Conservation (phyloP, 1,140 invertebrate species). For the Mizuhopecten yessoensis region DNA sequence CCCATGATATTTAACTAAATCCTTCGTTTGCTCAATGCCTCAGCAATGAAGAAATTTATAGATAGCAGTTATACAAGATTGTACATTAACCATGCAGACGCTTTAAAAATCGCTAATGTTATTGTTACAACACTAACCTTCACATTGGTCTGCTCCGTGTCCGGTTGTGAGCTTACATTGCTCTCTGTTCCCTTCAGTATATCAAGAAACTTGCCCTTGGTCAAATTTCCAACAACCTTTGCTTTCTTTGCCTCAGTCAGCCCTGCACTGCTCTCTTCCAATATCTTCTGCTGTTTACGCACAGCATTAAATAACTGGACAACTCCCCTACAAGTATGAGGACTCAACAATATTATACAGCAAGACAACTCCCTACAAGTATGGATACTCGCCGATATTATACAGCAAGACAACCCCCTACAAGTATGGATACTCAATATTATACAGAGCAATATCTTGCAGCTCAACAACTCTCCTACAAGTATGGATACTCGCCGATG, state of each 20-base stretch:
- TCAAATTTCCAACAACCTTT: slow-evolving; percentile 91
- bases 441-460: no score
- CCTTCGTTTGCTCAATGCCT: no score
- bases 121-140: slow-evolving; percentile 20
- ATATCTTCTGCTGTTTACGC: slow-evolving; percentile 90
- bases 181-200: slow-evolving; percentile 88
- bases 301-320: slow-evolving; percentile 97
- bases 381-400: no score
- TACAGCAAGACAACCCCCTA: neutral
- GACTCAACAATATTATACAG: slow-evolving; percentile 46
- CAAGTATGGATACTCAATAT: no score
- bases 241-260: slow-evolving; percentile 92
- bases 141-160: neutral
- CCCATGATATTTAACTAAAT: no score
- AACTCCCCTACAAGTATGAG: slow-evolving; percentile 91
- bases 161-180: neutral
- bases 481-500: no score
- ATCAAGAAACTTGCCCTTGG: slow-evolving; percentile 92
- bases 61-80: no score
- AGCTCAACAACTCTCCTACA: no score
- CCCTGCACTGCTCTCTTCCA: slow-evolving; percentile 90
- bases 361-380: no score
- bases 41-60: no score
- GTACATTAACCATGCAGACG: no score
- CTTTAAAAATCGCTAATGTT: no score